Conservation (phyloP, 2,888 invertebrate species). For the Operophtera brumata region DNA sequence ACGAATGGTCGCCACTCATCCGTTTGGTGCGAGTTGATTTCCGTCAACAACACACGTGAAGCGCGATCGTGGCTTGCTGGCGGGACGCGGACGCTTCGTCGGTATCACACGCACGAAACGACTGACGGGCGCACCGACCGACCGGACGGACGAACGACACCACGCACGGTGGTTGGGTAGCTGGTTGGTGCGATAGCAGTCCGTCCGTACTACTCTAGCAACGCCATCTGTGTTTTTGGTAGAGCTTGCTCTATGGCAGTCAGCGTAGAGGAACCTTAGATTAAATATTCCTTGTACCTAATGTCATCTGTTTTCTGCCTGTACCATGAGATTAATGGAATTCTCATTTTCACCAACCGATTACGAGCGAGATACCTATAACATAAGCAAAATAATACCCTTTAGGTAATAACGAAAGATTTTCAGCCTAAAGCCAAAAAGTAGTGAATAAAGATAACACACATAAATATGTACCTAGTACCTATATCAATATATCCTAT, state of each 20-base stretch:
- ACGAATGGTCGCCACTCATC: slow-evolving; percentile 12
- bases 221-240: slow-evolving; percentile 20
- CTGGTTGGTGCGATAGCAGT: neutral
- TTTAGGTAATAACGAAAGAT: too few species aligned
- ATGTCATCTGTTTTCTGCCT: too few species aligned
- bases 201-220: slow-evolving; percentile 8
- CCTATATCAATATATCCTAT: too few species aligned
- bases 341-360: too few species aligned
- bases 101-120: slow-evolving; percentile 13
- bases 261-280: neutral
- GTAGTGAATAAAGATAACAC: too few species aligned
- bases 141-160: neutral
- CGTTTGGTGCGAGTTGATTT: slow-evolving; percentile 11
- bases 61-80: neutral
- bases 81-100: slow-evolving; percentile 7
- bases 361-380: too few species aligned
- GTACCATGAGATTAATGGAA: too few species aligned
- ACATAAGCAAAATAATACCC: too few species aligned
- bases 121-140: slow-evolving; percentile 2
- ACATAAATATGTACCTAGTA: too few species aligned
- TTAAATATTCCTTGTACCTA: too few species aligned
- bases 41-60: slow-evolving; percentile 17
- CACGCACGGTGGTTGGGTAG: neutral
- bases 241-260: neutral
- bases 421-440: too few species aligned